These are phyloP conservation scores for Drosophila bocki DNA, from an alignment of 1,140 invertebrate species.

Conservation along the genomic window DNA sequence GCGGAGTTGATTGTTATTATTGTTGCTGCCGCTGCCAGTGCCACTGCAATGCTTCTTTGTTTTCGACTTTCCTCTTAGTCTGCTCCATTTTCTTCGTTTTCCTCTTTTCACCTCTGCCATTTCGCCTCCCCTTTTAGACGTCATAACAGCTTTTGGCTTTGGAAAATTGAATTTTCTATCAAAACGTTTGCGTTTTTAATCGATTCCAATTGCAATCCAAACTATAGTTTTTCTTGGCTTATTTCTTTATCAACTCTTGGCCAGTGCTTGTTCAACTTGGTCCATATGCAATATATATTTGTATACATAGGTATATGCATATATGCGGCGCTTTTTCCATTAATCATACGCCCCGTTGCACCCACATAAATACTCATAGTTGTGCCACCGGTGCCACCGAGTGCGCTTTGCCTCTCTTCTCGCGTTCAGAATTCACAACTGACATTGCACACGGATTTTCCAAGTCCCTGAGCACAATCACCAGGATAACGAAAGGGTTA, in stretches of 20 bases:
- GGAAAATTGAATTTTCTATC: slow-evolving; percentile 71
- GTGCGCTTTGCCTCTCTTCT: background rate
- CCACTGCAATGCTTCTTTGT: slow-evolving; percentile 59
- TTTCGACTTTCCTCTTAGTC: slow-evolving; percentile 17
- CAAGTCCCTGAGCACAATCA: slow-evolving; percentile 71
- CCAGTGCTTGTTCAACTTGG: slow-evolving; percentile 24
- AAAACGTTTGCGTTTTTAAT: slow-evolving; percentile 70
- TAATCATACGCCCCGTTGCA: slow-evolving; percentile 80
- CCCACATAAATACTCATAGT: slow-evolving; percentile 54
- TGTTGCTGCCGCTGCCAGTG: slow-evolving; percentile 21
- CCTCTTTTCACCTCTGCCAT: slow-evolving; percentile 1
- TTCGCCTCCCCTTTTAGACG: slow-evolving; percentile 2
- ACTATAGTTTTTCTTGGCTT: slow-evolving; percentile 21
- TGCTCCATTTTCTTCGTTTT: slow-evolving; percentile 3
- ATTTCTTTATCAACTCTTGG: slow-evolving; percentile 32
- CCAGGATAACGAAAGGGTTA: slow-evolving; percentile 15
- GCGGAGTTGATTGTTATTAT: slow-evolving; percentile 36
- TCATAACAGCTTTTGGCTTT: slow-evolving; percentile 56
- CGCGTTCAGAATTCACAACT: slow-evolving; percentile 33
- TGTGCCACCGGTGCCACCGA: background rate
- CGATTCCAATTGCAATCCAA: slow-evolving; percentile 56
- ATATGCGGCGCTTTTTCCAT: slow-evolving; percentile 42
- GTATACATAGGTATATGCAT: background rate
- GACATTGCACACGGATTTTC: slow-evolving; percentile 78
- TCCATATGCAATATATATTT: slow-evolving; percentile 30